Percentiles rank a stretch among this genome's conserved stretches.
Evolutionary conservation across 92 coral and sea anemone species (phyloP).

Genomic region (Bergia sp.): DNA sequence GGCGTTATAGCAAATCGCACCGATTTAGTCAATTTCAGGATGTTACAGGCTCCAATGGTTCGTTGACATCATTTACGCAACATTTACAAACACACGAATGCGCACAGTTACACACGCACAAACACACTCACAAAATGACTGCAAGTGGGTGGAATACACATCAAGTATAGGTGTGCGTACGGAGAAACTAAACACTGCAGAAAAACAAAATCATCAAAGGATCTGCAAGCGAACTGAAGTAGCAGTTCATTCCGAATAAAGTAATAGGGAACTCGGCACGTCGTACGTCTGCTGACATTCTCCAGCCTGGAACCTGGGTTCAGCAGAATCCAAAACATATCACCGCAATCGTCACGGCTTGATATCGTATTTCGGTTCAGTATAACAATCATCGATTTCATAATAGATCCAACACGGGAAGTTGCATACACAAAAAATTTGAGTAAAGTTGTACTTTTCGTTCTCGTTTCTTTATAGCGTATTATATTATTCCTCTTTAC

Average conservation of each 20-base stretch:
- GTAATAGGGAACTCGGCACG: no score
- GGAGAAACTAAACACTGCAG: background rate
- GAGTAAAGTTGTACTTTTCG: no score
- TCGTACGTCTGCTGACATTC: background rate
- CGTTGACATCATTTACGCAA: background rate
- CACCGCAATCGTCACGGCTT: no score
- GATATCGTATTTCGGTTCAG: no score
- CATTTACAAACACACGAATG: background rate
- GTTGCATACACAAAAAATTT: no score
- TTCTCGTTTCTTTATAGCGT: no score
- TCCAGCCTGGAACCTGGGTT: constrained; percentile 65
- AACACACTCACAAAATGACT: background rate
- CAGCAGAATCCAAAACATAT: background rate
- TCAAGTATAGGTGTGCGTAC: no score
- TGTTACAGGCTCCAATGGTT: no score
- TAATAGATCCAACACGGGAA: no score
- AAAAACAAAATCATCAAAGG: background rate
- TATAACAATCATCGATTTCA: background rate
- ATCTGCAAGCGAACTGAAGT: background rate
- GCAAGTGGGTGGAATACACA: background rate
- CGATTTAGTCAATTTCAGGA: no score
- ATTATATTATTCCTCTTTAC: no score
- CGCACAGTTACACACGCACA: background rate
- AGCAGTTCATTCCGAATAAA: background rate
- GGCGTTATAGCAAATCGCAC: no score